Evolutionary conservation across 2,797 vertebrate species (phyloP), one percentile per base, ranked within the genome.

Genomic region (Amazona ochrocephala): DNA sequence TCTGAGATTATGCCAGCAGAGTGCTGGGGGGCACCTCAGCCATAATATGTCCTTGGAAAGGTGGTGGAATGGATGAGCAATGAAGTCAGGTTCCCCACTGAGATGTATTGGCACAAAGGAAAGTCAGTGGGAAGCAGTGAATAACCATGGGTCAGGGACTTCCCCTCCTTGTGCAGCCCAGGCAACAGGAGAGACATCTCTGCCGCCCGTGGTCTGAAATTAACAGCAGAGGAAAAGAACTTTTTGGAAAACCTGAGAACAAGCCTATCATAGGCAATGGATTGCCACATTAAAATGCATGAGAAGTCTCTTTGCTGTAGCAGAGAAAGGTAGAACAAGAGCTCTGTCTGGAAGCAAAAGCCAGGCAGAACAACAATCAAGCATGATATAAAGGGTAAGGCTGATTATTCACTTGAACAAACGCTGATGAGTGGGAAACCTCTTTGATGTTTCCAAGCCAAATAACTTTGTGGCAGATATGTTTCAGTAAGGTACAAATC

Each of bases 351-450:
- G 26, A 93, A 83, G 56, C 19, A 82, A 84, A 93, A 79, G 7
- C 2, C 32, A 83, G n/a, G 29, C 67, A 89, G 67, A 41, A 66
- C 10, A 82, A 54, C 56, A 71, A 61, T 62, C 78, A 74, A 66
- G 5, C 23, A 24, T 20, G 47, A 56, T 56, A 64, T 54, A 90
- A 74, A 94, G 48, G 26, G 34, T 71, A 42, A 89, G 26, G 16
- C 41, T 77, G 51, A 87, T 90, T 93, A 90, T 90, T 92, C 84
- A 83, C 34, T 84, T 67, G 61, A 92, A 90, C 37, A 96, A 79
- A 87, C 74, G 89, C 30, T 71, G 51, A 83, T 58, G 51, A 67
- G 32, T 54, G 89, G 78, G 68, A 92, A 95, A 94, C 82, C 56
- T 42, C 34, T 5, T 68, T 6, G 19, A 60, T 39, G 23, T 45